These are phyloP conservation scores for Bicyclus anynana DNA, from an alignment of 1,140 invertebrate genomes.

Conservation along the genomic window DNA sequence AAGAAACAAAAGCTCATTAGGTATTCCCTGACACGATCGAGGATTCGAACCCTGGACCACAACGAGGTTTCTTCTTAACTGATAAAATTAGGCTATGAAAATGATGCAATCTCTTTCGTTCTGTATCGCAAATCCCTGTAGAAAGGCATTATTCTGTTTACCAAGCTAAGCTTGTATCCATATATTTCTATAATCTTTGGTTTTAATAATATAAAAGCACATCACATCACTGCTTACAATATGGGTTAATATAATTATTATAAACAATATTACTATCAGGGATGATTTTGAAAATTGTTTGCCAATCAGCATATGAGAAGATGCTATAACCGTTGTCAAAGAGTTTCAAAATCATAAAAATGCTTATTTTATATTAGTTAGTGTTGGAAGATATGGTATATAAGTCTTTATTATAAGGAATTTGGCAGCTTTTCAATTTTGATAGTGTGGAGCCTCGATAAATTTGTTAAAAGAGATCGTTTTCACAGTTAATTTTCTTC, in stretches of 20 bases:
- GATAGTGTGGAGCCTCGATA: conserved; percentile 23
- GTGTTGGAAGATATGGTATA: conserved; percentile 18
- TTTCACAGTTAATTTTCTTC: conserved; percentile 3
- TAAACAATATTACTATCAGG: conserved; percentile 8
- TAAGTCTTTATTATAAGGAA: conserved; percentile 19
- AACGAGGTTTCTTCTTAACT: too few relatives aligned
- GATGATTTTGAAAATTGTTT: too few relatives aligned
- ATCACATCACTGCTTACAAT: conserved; percentile 34
- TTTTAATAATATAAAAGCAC: conserved; percentile 29
- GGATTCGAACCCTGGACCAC: too few relatives aligned
- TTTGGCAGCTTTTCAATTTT: conserved; percentile 20
- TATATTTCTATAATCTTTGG: conserved; percentile 40
- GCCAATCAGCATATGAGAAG: too few relatives aligned
- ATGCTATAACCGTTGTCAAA: too few relatives aligned
- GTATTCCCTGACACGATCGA: too few relatives aligned
- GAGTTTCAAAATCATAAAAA: too few relatives aligned
- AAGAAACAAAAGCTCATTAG: too few relatives aligned
- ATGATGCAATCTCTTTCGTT: not conserved
- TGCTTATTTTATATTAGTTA: conserved; percentile 18
- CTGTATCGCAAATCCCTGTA: not conserved
- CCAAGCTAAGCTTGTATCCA: conserved; percentile 7
- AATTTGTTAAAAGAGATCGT: conserved; percentile 16
- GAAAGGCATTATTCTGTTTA: not conserved
- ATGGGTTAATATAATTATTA: conserved; percentile 17
- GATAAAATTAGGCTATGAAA: not conserved